Base-by-base conservation (phyloP, 2,888 invertebrate genomes). In the Punctoribates punctum region DNA sequence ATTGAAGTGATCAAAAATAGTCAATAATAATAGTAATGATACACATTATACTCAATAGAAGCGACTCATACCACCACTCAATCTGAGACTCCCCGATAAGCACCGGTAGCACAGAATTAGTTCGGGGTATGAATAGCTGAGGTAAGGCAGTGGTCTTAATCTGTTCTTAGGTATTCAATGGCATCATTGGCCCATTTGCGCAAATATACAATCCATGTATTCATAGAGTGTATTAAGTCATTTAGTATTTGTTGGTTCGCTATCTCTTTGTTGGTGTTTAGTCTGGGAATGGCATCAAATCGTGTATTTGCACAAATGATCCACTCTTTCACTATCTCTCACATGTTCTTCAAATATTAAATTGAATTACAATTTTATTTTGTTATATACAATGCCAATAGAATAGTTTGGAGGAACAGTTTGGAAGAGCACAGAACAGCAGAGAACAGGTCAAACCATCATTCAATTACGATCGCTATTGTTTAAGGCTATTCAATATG, bases 401-500 rank as follows among this genome's bases (percentile, higher is more conserved):
- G 38, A 42, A 46, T 46, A 17, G 29, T n/a, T n/a, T n/a, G n/a
- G n/a, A n/a, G 11, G 20, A 23, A 25, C 23, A 11, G 57, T 23
- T 15, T 54, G 20, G 13, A 17, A 65, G 8, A 3, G 17, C 65
- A 25, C n/a, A n/a, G n/a, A n/a, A n/a, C n/a, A 60, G 23, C 23
- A 5, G 27, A 25, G 60, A 8, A n/a, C 70, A 46, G 70, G 70
- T 70, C 70, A 70, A 42, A 70, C 70, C 70, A 70, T 70, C 70
- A 70, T 70, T 70, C 70, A 70, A 70, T 70, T 70, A 70, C 70
- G 11, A 70, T 42, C n/a, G 70, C 38, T 70, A 70, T 70, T 46
- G 70, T 70, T 70, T 70, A 70, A 70, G 70, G 70, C 70, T 70
- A 70, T 70, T 70, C 46, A 70, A 70, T 70, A 70, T 70, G 70